A percentile compares a stretch with the other conserved stretches of the same genome.
Conservation (phyloP, 2,888 invertebrate genomes). For the Scrobipalpa costella region DNA sequence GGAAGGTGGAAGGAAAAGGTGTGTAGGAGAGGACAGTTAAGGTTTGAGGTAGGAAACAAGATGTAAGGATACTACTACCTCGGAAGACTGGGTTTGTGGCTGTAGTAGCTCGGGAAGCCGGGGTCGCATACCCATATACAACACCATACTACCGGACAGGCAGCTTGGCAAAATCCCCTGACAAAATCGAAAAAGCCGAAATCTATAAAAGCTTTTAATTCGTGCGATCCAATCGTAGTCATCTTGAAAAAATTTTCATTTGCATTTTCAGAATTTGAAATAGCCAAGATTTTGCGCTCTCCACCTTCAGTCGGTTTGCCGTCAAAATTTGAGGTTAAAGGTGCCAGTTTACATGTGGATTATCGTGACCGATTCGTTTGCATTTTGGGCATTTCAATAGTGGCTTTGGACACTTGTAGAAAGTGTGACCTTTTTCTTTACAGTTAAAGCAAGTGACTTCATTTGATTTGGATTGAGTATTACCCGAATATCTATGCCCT, state of each 20-base stretch:
- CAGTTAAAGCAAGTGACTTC: slow-evolving; percentile 12
- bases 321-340: neutral
- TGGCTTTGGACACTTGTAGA: slow-evolving; percentile 16
- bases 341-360: neutral
- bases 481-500: neutral
- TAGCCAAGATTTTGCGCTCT: slow-evolving; percentile 9
- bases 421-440: neutral
- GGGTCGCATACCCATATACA: too few relatives aligned
- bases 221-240: too few relatives aligned
- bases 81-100: too few relatives aligned
- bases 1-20: too few relatives aligned
- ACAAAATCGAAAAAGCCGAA: too few relatives aligned
- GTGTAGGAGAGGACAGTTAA: too few relatives aligned
- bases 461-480: neutral
- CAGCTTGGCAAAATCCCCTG: too few relatives aligned
- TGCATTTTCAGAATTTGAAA: neutral
- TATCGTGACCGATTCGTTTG: neutral
- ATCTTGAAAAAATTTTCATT: slow-evolving; percentile 19
- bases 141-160: too few relatives aligned
- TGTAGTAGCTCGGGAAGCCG: too few relatives aligned
- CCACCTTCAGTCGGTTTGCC: neutral
- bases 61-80: too few relatives aligned
- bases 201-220: too few relatives aligned
- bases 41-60: too few relatives aligned
- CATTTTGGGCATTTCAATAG: slow-evolving; percentile 7